Base-by-base conservation (phyloP, 1,140 invertebrate species). In the Manduca sexta region DNA sequence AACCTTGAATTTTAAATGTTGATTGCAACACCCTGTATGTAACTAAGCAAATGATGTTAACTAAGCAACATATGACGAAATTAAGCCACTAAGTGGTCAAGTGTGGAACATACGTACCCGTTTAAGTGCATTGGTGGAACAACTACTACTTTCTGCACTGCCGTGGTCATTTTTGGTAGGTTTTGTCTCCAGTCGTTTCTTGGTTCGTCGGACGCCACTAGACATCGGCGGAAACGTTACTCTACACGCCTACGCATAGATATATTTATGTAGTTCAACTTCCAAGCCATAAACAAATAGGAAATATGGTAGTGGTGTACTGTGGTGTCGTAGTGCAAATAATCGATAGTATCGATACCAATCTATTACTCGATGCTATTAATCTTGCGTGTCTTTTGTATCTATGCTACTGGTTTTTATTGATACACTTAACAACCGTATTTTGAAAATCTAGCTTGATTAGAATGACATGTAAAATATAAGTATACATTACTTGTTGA, bases 231-330 rank as follows among this genome's bases (percentile, higher is more conserved):
- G 61, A 30, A 74, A 45, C 51, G 52, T 66, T 30, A 64, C 40
- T 47, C 64, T 71, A 72, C 73, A 76, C 21, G 70, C 70, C 73
- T 76, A 61, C 39, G 26, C 18, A 44, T 44, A 17, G 14, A 35
- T 35, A 35, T 7, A n/a, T 2, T 35, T 14, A 26, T 26, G 1
- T 26, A 26, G 8, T 5, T 26, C 1, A 26, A 26, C 4, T 26
- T 26, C 21, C 4, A 26, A 26, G 0, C 21, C 21, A 26, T 26
- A 5, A 26, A 26, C 8, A 5, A 5, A 26, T 5, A 26, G 8
- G 4, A 5, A 26, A 5, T 26, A 26, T 26, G n/a, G n/a, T n/a
- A n/a, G n/a, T n/a, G n/a, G n/a, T n/a, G n/a, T n/a, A n/a, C n/a
- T n/a, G n/a, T n/a, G n/a, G n/a, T n/a, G n/a, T n/a, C n/a, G n/a